Evolutionary conservation across 2,797 vertebrate genomes (phyloP).

Genomic region (Chaetophractus vellerosus): DNA sequence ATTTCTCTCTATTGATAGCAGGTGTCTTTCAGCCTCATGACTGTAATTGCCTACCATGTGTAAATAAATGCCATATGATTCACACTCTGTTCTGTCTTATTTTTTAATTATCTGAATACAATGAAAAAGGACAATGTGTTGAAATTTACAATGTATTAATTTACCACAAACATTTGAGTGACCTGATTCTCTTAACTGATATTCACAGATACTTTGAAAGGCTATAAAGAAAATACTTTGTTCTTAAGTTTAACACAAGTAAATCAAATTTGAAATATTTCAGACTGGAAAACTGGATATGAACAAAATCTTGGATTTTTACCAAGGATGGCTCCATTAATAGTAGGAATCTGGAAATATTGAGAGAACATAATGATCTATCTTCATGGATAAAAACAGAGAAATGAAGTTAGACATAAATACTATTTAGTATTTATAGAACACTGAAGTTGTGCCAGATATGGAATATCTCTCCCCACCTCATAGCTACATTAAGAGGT

Average conservation of each 20-base stretch:
- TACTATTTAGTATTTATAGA: neutral
- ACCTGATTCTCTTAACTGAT: neutral
- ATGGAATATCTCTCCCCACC: neutral
- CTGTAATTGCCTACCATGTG: conserved; percentile 67
- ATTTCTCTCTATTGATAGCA: conserved; percentile 65
- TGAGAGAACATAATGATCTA: neutral
- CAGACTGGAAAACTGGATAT: neutral
- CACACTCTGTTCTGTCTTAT: conserved; percentile 62
- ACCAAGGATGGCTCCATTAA: neutral
- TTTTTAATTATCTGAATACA: conserved; percentile 81
- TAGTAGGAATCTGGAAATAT: neutral
- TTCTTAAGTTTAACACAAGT: neutral
- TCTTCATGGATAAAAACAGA: neutral
- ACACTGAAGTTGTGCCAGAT: neutral
- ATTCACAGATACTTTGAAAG: neutral
- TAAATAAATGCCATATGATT: conserved; percentile 81
- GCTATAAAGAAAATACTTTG: neutral
- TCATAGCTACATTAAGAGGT: neutral
- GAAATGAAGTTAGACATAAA: neutral
- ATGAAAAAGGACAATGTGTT: conserved; percentile 66
- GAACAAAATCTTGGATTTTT: neutral
- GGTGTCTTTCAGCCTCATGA: conserved; percentile 71
- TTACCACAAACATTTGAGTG: conserved; percentile 3
- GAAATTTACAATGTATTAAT: conserved; percentile 53
- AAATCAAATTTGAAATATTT: neutral